These are phyloP conservation scores for Aphodius granarius DNA, from an alignment of 2,888 invertebrate species.

Conservation along the genomic window DNA sequence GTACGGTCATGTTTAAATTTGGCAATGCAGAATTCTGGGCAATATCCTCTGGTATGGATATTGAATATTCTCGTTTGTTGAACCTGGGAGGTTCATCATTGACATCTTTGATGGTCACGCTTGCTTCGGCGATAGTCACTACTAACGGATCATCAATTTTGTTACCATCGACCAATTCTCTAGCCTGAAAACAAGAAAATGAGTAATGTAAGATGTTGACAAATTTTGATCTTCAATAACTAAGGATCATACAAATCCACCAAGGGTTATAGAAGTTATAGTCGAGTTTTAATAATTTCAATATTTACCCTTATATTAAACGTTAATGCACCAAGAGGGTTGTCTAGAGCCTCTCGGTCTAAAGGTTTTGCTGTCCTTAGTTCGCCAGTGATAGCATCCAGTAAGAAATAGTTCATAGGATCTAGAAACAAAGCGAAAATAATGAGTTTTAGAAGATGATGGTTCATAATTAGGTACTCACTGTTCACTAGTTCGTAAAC, in stretches of 20 bases:
- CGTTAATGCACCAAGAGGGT: constrained; percentile 77
- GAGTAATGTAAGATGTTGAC: neutral
- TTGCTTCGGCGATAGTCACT: constrained; percentile 71
- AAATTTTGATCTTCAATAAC: neutral
- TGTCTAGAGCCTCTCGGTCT: constrained; percentile 80
- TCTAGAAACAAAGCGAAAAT: constrained; percentile 58
- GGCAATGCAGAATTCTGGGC: constrained; percentile 80
- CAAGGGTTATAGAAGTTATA: too few species aligned
- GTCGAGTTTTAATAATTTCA: neutral
- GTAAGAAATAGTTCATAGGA: constrained; percentile 82
- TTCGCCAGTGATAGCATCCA: constrained; percentile 79
- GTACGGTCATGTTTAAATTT: constrained; percentile 80
- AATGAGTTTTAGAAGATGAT: neutral
- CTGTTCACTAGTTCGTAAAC: constrained; percentile 78
- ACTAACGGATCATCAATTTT: constrained; percentile 70
- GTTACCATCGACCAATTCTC: constrained; percentile 74
- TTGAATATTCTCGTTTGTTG: constrained; percentile 78
- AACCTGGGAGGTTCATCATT: constrained; percentile 88
- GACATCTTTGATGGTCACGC: constrained; percentile 83
- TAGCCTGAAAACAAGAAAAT: constrained; percentile 60
- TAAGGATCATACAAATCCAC: neutral
- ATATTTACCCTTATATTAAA: constrained; percentile 69
- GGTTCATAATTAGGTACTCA: constrained; percentile 53
- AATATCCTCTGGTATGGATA: constrained; percentile 81
- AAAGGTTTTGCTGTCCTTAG: constrained; percentile 80